Conservation (phyloP, 2,888 invertebrate species). For the Xylota segnis region DNA sequence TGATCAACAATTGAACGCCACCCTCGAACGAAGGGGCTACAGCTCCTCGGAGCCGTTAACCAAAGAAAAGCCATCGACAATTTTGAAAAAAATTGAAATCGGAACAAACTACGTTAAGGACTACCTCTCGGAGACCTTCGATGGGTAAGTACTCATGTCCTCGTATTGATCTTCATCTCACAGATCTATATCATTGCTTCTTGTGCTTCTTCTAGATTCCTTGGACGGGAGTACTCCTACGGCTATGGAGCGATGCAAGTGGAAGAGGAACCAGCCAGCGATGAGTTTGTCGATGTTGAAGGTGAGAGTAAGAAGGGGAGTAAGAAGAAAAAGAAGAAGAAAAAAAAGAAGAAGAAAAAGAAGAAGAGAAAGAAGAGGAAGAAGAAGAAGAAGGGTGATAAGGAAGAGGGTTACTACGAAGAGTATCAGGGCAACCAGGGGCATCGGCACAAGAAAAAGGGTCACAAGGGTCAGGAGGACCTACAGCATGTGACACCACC, state of each 20-base stretch:
- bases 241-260: slow-evolving; percentile 78
- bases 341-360: slow-evolving; percentile 77
- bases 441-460: slow-evolving; percentile 75
- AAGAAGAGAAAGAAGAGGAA: slow-evolving; percentile 43
- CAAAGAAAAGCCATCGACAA: slow-evolving; percentile 83
- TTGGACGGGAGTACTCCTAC: slow-evolving; percentile 81
- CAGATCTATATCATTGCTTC: not conserved
- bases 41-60: slow-evolving; percentile 81
- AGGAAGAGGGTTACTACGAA: slow-evolving; percentile 42
- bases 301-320: slow-evolving; percentile 78
- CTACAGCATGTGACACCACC: slow-evolving; percentile 78
- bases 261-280: slow-evolving; percentile 80
- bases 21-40: slow-evolving; percentile 82
- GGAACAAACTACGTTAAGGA: slow-evolving; percentile 83
- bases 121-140: slow-evolving; percentile 82
- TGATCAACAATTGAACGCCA: slow-evolving; percentile 82
- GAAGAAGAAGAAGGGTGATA: slow-evolving; percentile 66
- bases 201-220: slow-evolving; percentile 79
- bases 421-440: slow-evolving; percentile 40
- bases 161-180: slow-evolving; percentile 41
- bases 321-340: slow-evolving; percentile 79
- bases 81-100: slow-evolving; percentile 84
- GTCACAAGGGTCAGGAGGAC: slow-evolving; percentile 71
- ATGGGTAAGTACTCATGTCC: slow-evolving; percentile 80
- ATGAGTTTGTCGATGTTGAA: slow-evolving; percentile 82